A percentile compares a stretch with the other conserved stretches of the same genome.
These are phyloP conservation scores for Sturnus vulgaris DNA, from an alignment of 2,113 vertebrate species.

Conservation along the genomic window DNA sequence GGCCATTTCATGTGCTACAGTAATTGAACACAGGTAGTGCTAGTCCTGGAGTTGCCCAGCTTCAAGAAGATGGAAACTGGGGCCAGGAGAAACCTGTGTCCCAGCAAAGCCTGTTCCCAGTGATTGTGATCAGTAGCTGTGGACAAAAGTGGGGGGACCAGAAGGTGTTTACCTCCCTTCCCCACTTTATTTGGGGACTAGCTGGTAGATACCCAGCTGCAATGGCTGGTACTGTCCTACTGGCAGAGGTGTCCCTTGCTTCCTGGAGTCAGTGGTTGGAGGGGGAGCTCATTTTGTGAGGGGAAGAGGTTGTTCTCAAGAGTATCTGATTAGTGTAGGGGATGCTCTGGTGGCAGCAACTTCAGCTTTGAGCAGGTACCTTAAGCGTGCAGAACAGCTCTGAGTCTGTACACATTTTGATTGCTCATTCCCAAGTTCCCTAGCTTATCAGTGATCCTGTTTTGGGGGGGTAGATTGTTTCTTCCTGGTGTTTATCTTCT, in stretches of 20 bases:
- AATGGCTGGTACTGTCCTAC: fast-evolving
- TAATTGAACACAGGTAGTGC: background rate
- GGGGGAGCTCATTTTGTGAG: background rate
- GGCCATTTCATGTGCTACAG: background rate
- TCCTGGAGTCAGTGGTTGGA: background rate
- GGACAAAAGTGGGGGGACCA: background rate
- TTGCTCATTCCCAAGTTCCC: background rate
- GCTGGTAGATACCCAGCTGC: background rate
- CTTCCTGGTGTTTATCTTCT: background rate
- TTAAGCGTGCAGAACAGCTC: background rate
- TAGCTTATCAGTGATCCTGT: background rate
- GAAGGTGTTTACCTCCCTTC: background rate
- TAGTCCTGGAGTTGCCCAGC: background rate
- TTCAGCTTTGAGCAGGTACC: background rate
- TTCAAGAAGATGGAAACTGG: background rate
- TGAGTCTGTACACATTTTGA: background rate
- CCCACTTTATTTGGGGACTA: background rate
- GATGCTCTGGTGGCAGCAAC: background rate
- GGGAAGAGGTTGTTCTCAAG: background rate
- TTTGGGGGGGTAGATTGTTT: background rate
- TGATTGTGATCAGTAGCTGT: background rate
- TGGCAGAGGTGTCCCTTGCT: background rate
- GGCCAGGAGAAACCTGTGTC: background rate
- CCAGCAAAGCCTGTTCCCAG: background rate
- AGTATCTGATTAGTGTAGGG: background rate